Evolutionary conservation across 2,113 vertebrate genomes (phyloP).

Genomic region (Oreotrochilus melanogaster): DNA sequence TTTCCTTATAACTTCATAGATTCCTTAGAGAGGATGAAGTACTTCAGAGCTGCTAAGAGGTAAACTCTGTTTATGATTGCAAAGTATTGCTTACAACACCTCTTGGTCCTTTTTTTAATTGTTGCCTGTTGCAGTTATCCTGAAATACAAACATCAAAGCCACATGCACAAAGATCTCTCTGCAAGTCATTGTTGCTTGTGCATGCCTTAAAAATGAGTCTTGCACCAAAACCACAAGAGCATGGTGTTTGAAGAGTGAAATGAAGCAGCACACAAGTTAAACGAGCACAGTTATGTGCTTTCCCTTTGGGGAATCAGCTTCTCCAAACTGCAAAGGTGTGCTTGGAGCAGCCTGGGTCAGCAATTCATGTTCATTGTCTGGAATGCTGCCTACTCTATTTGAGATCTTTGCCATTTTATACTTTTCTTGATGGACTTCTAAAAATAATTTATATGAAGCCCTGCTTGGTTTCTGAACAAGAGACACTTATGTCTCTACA

Average conservation of each 20-base stretch:
- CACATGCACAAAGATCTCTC: neutral
- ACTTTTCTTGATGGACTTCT: slow-evolving; percentile 41
- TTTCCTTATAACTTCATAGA: neutral
- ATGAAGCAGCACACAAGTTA: neutral
- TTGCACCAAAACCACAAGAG: neutral
- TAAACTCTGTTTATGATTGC: slow-evolving; percentile 4
- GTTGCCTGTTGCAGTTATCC: neutral
- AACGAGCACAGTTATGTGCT: neutral
- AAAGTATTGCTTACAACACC: neutral
- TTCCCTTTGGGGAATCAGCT: neutral
- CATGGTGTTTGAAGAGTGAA: neutral
- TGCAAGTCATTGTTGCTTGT: neutral
- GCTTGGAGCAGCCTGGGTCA: neutral
- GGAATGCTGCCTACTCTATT: slow-evolving; percentile 10
- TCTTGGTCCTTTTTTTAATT: neutral
- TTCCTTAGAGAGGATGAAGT: slow-evolving; percentile 30
- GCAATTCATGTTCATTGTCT: neutral
- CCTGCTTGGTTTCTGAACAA: neutral
- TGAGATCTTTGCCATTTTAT: slow-evolving; percentile 15
- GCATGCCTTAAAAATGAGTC: neutral
- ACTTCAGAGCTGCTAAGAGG: slow-evolving; percentile 30
- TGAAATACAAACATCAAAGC: neutral
- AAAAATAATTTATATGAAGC: slow-evolving; percentile 35
- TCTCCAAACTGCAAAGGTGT: neutral
- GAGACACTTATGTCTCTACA: neutral